A percentile compares a stretch with the other conserved stretches of the same genome.
Conservation (phyloP, 92 coral and sea anemone species). For the Meandrina meandrites region DNA sequence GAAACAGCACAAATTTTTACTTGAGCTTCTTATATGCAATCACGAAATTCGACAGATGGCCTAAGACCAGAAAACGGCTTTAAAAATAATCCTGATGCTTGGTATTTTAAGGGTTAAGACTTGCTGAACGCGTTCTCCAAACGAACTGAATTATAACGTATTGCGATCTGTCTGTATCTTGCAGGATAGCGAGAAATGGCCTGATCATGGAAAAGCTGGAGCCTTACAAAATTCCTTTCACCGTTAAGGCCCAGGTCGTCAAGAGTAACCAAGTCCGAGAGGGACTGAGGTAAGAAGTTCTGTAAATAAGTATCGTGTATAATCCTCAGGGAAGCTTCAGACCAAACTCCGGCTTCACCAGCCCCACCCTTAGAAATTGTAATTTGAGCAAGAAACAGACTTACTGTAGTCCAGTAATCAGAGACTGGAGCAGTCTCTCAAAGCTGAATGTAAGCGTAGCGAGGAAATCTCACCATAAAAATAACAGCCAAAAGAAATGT, state of each 20-base stretch:
- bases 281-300: slow-evolving; percentile 31
- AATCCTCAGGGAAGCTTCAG: neutral
- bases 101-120: too few species aligned
- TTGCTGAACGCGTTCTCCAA: neutral
- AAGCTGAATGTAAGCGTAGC: neutral
- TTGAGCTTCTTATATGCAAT: too few species aligned
- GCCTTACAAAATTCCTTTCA: slow-evolving; percentile 38
- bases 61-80: too few species aligned
- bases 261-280: slow-evolving; percentile 24
- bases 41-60: too few species aligned
- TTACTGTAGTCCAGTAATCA: too few species aligned
- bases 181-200: slow-evolving; percentile 54
- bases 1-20: too few species aligned
- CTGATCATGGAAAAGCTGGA: slow-evolving; percentile 40
- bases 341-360: neutral
- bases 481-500: too few species aligned
- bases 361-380: too few species aligned
- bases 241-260: slow-evolving; percentile 43
- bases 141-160: neutral
- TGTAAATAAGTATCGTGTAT: neutral
- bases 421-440: neutral
- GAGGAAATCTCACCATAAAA: neutral
- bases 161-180: neutral
- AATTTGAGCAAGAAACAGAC: too few species aligned
- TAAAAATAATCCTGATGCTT: too few species aligned